These are phyloP conservation scores for Epinotia demarniana DNA, from an alignment of 2,888 invertebrate species.

Conservation along the genomic window DNA sequence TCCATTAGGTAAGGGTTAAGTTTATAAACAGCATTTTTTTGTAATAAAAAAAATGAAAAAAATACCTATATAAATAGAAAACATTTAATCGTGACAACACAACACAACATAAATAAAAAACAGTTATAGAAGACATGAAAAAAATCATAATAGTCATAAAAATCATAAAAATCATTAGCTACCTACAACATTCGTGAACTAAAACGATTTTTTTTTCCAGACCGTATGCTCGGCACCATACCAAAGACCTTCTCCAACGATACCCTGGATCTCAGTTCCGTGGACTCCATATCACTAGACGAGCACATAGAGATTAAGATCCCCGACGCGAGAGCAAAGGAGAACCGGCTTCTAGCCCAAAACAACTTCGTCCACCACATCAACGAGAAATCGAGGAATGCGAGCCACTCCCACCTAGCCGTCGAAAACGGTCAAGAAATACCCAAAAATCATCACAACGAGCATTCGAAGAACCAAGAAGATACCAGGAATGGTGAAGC, in stretches of 20 bases:
- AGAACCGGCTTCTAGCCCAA: conserved; percentile 79
- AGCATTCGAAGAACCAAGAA: conserved; percentile 12
- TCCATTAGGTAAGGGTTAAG: too few relatives aligned
- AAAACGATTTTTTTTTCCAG: conserved; percentile 57
- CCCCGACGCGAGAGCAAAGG: conserved; percentile 80
- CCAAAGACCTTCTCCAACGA: conserved; percentile 85
- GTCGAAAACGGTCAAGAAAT: conserved; percentile 71
- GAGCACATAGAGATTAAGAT: conserved; percentile 86
- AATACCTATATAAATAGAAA: too few relatives aligned
- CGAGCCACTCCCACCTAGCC: conserved; percentile 71
- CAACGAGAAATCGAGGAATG: conserved; percentile 73
- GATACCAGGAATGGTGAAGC: conserved; percentile 20
- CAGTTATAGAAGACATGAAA: too few relatives aligned
- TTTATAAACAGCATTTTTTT: too few relatives aligned
- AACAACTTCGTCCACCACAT: conserved; percentile 79
- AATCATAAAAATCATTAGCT: too few relatives aligned
- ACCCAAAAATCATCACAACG: conserved; percentile 48
- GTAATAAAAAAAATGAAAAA: too few relatives aligned
- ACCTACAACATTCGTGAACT: neutral
- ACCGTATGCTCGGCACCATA: conserved; percentile 80
- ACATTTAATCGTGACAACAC: too few relatives aligned
- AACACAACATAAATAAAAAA: too few relatives aligned
- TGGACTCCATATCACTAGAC: conserved; percentile 86
- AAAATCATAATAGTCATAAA: too few relatives aligned
- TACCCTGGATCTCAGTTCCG: conserved; percentile 85